phyloP scores from a whole-genome alignment of 2,797 vertebrate species.

The Phoeniculus purpureus region DNA sequence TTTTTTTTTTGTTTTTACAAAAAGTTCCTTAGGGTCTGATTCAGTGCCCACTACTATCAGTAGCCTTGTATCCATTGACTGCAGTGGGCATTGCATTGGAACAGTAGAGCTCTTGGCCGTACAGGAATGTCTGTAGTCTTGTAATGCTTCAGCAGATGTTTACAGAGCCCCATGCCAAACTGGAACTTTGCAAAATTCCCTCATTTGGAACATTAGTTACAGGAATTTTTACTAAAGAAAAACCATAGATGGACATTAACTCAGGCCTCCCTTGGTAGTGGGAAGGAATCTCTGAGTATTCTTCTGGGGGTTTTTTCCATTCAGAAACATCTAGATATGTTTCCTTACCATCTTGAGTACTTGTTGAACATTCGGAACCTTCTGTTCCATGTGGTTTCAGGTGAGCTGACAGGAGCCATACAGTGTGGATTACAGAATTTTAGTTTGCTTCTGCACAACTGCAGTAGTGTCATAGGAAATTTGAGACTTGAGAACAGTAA shows the following conservation, averaged over 20 bases:
- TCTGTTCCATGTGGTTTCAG: background rate
- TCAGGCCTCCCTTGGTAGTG: slow-evolving; percentile 12
- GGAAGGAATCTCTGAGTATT: slow-evolving; percentile 9
- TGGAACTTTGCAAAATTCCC: slow-evolving; percentile 59
- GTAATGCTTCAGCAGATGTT: slow-evolving; percentile 69
- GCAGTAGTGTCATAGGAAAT: background rate
- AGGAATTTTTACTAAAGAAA: slow-evolving; percentile 21
- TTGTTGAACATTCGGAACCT: background rate
- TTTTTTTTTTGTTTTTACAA: background rate
- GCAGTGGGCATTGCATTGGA: slow-evolving; percentile 1
- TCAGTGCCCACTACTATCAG: slow-evolving; percentile 8
- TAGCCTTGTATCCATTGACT: slow-evolving; percentile 16
- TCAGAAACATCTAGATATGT: background rate
- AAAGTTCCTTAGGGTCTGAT: slow-evolving; percentile 32
- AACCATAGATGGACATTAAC: background rate
- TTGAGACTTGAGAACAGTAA: background rate
- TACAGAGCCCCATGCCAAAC: slow-evolving; percentile 78
- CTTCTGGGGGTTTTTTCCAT: background rate
- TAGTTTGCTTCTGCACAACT: background rate
- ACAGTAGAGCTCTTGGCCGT: slow-evolving; percentile 72
- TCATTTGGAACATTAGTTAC: slow-evolving; percentile 5
- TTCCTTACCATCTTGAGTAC: background rate
- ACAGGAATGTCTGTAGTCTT: slow-evolving; percentile 69
- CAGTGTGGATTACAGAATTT: background rate
- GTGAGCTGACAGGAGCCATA: slow-evolving; percentile 20